phyloP scores from a whole-genome alignment of 2,113 vertebrate species.

The Choloepus hoffmanni region DNA sequence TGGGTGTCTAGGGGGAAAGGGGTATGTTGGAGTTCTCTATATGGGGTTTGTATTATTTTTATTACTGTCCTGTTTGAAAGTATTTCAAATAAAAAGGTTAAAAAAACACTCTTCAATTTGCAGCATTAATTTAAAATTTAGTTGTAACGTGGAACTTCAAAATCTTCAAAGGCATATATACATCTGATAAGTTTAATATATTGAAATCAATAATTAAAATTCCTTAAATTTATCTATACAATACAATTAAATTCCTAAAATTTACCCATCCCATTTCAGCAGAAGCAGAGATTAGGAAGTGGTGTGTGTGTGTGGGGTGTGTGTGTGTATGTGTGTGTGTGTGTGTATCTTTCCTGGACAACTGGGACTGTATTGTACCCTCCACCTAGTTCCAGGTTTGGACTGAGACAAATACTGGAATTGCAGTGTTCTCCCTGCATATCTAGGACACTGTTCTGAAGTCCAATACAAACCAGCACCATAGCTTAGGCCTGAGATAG shows the following conservation, averaged over 20 bases:
- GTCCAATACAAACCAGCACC: not conserved
- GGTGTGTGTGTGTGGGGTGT: too few relatives aligned
- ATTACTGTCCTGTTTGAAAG: too few relatives aligned
- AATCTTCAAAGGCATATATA: not conserved
- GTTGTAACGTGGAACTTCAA: not conserved
- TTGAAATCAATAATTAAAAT: not conserved
- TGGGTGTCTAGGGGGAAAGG: too few relatives aligned
- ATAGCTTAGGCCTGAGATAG: not conserved
- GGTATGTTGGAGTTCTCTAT: too few relatives aligned
- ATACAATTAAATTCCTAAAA: not conserved
- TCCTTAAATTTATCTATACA: not conserved
- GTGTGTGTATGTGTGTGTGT: too few relatives aligned
- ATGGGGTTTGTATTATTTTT: too few relatives aligned
- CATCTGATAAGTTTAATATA: not conserved
- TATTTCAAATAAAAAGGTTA: too few relatives aligned
- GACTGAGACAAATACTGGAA: not conserved
- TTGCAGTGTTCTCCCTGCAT: not conserved
- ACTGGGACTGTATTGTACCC: not conserved
- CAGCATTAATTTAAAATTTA: conserved; percentile 7
- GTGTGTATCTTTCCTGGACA: not conserved
- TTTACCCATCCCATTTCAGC: not conserved
- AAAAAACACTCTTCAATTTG: not conserved
- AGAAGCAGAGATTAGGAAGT: not conserved
- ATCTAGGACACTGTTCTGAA: not conserved
- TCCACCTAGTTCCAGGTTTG: not conserved